Evolutionary conservation across 1,140 invertebrate genomes (phyloP), one percentile per base, ranked within the genome.

Genomic region (Zaprionus tsacasi): DNA sequence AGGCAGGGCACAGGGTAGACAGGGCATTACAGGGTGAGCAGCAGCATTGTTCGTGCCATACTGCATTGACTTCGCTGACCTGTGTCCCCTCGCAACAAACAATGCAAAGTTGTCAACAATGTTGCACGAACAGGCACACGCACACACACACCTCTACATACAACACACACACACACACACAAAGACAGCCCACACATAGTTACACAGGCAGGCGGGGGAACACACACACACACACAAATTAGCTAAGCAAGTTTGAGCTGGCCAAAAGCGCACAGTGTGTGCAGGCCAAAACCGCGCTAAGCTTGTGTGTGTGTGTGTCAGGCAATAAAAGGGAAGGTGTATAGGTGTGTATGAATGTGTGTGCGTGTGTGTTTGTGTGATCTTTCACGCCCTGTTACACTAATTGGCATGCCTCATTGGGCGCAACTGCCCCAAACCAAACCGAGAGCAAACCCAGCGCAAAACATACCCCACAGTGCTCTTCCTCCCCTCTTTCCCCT

Each of bases 401-500:
- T 89, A 89, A 87, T 87, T 88, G 82, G 77, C 74, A 83, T 70
- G 81, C 60, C 70, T 82, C 83, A 87, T 87, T 85, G 76, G 78
- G 50, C 43, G 50, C 40, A 43, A 8, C 33, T 5, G 3, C 21
- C 7, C 50, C 6, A 15, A 15, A 27, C 36, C 1, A 6, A 12
- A n/a, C 0, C 60, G 3, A 7, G 6, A 30, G 27, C 1, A 30
- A 30, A 30, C 21, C 21, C 21, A 21, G 21, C 21, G 6, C 27
- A 30, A 30, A 30, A 3, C 27, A 0, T 30, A 30, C 1, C 27
- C 27, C 27, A 30, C 3, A n/a, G n/a, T n/a, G n/a, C 27, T 3
- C 27, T 30, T 3, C 25, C 61, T 21, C 21, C 45, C 48, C 3
- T n/a, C n/a, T n/a, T n/a, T n/a, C 3, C 27, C 27, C 27, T 30